Evolutionary conservation across 2,113 vertebrate species (phyloP).

Genomic region (Protobothrops mucrosquamatus): DNA sequence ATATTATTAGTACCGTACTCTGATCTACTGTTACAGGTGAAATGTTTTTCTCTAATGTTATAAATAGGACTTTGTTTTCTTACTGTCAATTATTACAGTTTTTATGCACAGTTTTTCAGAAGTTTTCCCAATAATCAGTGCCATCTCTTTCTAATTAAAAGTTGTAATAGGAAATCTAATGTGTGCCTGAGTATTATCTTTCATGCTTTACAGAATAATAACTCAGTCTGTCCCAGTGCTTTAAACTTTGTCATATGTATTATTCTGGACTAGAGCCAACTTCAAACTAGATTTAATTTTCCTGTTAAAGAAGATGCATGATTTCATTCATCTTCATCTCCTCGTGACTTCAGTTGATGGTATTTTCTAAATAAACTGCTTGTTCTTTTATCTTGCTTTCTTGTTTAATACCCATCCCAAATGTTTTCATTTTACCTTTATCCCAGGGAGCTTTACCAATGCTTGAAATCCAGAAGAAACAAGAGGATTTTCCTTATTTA

Average conservation of each 20-base stretch:
- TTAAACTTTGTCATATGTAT: neutral
- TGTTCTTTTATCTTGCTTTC: neutral
- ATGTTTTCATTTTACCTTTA: neutral
- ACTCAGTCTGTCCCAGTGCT: neutral
- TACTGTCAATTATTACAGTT: neutral
- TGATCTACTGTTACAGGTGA: neutral
- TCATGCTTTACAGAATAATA: neutral
- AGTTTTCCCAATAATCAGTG: neutral
- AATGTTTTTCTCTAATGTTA: neutral
- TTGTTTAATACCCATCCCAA: neutral
- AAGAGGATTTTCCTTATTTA: slow-evolving; percentile 1
- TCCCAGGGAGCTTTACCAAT: neutral
- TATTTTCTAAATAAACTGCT: neutral
- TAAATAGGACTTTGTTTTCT: neutral
- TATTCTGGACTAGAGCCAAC: neutral
- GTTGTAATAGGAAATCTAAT: neutral
- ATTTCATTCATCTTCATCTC: neutral
- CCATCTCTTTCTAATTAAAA: neutral
- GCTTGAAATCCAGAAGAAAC: neutral
- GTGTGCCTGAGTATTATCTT: neutral
- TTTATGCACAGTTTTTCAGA: neutral
- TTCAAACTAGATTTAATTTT: neutral
- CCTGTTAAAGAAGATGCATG: neutral
- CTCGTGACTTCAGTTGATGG: neutral
- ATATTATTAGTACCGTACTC: neutral